These are phyloP conservation scores for Cephus sareptanus DNA, from an alignment of 2,888 invertebrate genomes.

Conservation along the genomic window DNA sequence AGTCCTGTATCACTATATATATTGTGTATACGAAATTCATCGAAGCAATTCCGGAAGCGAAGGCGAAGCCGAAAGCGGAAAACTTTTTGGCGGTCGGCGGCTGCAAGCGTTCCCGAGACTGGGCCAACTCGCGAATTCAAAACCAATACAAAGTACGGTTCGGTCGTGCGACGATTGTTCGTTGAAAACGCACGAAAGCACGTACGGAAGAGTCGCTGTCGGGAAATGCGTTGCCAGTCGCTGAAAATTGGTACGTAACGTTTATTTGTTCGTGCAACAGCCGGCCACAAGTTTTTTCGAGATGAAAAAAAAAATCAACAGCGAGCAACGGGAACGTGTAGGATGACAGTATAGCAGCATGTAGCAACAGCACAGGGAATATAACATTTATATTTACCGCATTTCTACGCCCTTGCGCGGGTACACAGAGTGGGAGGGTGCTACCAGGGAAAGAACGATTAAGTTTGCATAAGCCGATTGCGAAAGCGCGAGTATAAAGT, in stretches of 20 bases:
- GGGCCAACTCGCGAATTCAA: background rate
- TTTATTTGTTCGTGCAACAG: background rate
- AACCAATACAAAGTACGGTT: background rate
- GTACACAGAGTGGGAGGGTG: background rate
- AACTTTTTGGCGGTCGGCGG: background rate
- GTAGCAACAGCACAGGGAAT: background rate
- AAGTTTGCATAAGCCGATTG: conserved; percentile 39
- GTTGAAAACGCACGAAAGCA: background rate
- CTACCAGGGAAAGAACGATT: conserved; percentile 19
- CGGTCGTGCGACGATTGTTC: background rate
- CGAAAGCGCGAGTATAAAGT: conserved; percentile 9
- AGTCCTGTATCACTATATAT: background rate
- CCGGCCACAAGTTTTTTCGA: background rate
- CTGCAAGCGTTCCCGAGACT: background rate
- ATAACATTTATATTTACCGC: background rate
- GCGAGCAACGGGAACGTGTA: background rate
- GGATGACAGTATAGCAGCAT: background rate
- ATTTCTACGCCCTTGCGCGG: background rate
- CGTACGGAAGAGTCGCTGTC: background rate
- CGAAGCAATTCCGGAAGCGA: background rate
- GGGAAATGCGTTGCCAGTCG: background rate
- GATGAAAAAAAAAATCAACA: background rate
- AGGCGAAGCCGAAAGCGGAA: background rate
- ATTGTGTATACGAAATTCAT: background rate
- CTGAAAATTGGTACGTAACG: background rate